Evolutionary conservation across 1,140 invertebrate genomes (phyloP).

Genomic region (Zaprionus kolodkinae): DNA sequence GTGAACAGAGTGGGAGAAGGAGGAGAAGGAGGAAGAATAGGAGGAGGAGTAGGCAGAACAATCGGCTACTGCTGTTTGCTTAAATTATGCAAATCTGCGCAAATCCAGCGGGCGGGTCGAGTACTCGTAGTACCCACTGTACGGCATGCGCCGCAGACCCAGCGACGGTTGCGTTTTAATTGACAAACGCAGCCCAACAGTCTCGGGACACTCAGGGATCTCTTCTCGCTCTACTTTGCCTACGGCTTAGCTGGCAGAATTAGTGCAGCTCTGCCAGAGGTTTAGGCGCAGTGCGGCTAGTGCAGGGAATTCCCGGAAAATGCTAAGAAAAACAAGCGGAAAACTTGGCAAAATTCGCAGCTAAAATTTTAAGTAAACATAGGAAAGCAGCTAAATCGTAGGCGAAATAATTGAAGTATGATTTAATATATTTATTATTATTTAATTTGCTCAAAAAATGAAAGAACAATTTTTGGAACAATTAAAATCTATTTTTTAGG

Average conservation of each 20-base stretch:
- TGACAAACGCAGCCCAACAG: constrained; percentile 64
- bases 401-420: neutral
- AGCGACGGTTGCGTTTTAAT: constrained; percentile 65
- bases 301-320: constrained; percentile 38
- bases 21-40: constrained; percentile 1
- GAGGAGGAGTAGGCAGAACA: neutral
- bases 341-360: neutral
- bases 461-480: too few species aligned
- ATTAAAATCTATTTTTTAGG: too few species aligned
- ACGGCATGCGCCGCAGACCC: constrained; percentile 55
- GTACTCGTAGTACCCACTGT: constrained; percentile 28
- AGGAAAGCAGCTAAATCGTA: neutral
- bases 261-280: constrained; percentile 43
- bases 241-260: constrained; percentile 44
- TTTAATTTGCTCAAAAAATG: too few species aligned
- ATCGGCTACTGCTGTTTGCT: constrained; percentile 58
- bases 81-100: constrained; percentile 78
- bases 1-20: constrained; percentile 51
- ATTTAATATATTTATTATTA: neutral
- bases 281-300: constrained; percentile 19
- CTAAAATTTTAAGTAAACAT: neutral
- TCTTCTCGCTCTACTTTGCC: neutral
- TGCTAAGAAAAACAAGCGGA: neutral
- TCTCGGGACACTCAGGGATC: constrained; percentile 23
- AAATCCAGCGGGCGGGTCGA: constrained; percentile 68